Evolutionary conservation across 1,140 invertebrate species (phyloP).

Genomic region (Reticulitermes speratus): DNA sequence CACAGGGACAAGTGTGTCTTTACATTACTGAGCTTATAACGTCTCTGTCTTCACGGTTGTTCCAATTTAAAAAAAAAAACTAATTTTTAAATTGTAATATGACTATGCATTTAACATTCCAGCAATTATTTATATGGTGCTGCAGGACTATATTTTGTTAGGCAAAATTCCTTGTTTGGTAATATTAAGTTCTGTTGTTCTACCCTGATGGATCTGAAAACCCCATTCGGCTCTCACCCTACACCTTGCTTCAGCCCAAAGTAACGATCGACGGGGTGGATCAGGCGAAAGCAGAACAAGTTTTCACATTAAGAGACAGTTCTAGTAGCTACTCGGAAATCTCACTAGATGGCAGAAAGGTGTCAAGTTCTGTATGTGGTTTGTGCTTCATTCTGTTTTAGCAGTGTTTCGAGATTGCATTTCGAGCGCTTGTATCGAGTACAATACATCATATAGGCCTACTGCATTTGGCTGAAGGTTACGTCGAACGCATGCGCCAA

Average conservation of each 20-base stretch:
- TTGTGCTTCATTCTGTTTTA: neutral
- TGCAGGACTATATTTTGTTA: too few relatives aligned
- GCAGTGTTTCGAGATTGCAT: neutral
- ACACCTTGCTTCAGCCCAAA: neutral
- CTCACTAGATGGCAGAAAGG: constrained; percentile 4
- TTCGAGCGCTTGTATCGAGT: neutral
- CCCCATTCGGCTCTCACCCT: neutral
- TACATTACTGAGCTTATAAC: too few relatives aligned
- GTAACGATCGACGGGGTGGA: neutral
- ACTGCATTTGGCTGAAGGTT: neutral
- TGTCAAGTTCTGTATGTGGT: neutral
- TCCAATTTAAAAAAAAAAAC: too few relatives aligned
- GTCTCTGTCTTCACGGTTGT: too few relatives aligned
- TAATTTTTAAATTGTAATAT: too few relatives aligned
- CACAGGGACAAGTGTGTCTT: too few relatives aligned
- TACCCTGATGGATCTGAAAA: neutral
- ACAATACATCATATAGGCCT: too few relatives aligned
- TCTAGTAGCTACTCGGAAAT: neutral
- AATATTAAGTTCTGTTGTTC: too few relatives aligned
- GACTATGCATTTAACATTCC: too few relatives aligned
- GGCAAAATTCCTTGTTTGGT: too few relatives aligned
- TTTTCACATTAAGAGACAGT: neutral
- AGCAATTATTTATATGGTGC: too few relatives aligned
- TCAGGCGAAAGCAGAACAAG: neutral
- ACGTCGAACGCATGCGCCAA: neutral